Evolutionary conservation across 2,113 vertebrate species (phyloP), one percentile per base, ranked within the genome.

Genomic region (Brachionichthys hirsutus): DNA sequence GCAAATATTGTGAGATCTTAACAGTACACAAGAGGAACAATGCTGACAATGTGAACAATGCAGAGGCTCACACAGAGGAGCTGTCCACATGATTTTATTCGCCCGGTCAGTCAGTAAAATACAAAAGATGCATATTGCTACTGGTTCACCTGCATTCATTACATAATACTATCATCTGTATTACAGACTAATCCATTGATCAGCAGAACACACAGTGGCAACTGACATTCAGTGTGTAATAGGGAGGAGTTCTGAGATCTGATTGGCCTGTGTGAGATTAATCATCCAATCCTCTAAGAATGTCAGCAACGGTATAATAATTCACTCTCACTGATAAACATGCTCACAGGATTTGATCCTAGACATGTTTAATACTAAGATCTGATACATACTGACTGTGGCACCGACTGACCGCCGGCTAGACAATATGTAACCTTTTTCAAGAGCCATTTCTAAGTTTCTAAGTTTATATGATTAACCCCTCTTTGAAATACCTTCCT

Each of bases 251-350:
- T 16, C 44, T 53, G 18, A 54, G 49, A 50, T 42, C 49, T 54
- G 61, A 86, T 80, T 77, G 70, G 75, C 59, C 52, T n/a, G 5
- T 3, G 13, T 61, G 11, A n/a, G 15, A 74, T 62, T 56, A 78
- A 61, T 64, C 47, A 53, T 60, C 30, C 36, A 53, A 62, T 75
- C 68, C 64, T 55, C 47, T 2, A 13, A 55, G 20, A 58, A 53
- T 67, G 59, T 62, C 54, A 70, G 64, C 64, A 35, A 48, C 69
- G 67, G 60, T 75, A 56, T 58, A 62, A 71, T n/a, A n/a, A n/a
- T n/a, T n/a, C 49, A 19, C 44, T 15, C 48, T 24, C 17, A 44
- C 45, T 80, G 66, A 59, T 54, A 42, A 65, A 83, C 51, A 51
- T 34, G 58, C 46, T 47, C 18, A 54, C 40, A 44, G 24, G 24